Conservation (phyloP, 2,113 vertebrate species). For the Deroptyus accipitrinus region DNA sequence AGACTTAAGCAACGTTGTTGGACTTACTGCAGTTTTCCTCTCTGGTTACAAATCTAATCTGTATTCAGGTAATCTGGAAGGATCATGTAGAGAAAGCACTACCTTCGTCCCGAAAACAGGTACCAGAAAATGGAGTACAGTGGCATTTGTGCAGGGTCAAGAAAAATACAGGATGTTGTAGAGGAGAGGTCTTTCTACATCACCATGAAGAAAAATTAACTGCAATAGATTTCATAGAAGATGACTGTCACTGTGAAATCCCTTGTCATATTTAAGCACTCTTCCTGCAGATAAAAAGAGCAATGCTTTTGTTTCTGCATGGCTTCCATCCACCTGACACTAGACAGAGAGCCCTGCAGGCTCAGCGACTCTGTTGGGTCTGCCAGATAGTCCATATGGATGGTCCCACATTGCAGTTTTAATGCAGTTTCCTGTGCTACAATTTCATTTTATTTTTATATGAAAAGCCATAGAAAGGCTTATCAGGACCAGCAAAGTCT, state of each 20-base stretch:
- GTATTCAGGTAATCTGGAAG: neutral
- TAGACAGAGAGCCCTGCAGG: neutral
- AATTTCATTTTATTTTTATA: fast-evolving
- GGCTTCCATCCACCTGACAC: neutral
- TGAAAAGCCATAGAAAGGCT: neutral
- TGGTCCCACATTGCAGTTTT: neutral
- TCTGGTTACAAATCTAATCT: neutral
- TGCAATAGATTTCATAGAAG: neutral
- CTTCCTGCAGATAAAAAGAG: neutral
- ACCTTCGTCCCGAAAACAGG: neutral
- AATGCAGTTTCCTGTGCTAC: neutral
- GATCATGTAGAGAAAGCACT: neutral
- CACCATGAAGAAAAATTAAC: neutral
- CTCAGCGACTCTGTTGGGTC: neutral
- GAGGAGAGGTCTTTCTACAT: neutral
- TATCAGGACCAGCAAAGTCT: neutral
- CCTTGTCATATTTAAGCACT: neutral
- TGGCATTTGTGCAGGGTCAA: neutral
- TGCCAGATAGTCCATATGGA: neutral
- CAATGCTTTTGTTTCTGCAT: neutral
- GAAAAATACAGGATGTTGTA: neutral
- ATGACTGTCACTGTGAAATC: neutral
- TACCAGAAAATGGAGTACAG: neutral
- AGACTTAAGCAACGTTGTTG: neutral
- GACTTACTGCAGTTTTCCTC: neutral